Evolutionary conservation across 2,797 vertebrate genomes (phyloP), one percentile per base, ranked within the genome.

Genomic region (Microtus obscurus): DNA sequence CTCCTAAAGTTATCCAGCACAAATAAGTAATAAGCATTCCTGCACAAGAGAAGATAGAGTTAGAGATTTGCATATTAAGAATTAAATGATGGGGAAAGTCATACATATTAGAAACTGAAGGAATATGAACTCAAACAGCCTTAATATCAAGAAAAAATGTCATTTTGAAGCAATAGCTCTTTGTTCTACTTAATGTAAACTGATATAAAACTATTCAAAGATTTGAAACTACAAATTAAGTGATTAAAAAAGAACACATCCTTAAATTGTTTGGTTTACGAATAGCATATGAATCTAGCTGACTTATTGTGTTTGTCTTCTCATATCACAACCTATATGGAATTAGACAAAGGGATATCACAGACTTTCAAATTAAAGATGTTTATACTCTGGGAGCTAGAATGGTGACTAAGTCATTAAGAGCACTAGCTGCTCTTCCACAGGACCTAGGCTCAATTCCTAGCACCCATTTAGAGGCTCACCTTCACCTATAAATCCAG

Each of bases 361-460:
- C 40, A 23, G 85, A 34, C n/a, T 79, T 90, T 89, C 43, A 87
- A 86, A 87, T 85, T 94, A 91, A 93, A 96, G 82, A 73, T 29
- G 0, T 3, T 85, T 92, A 13, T 63, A 5, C 4, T 91, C 45
- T 87, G 82, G 31, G 6, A 1, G 7, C 63, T 48, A 21, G 19
- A 67, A 85, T 48, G 43, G 43, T 67, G 82, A 6, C 43, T 85
- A 43, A 51, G 61, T 34, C 1, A 1, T 67, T 67, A 85, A 67
- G 63, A 85, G 43, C 63, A 45, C 40, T 45, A 45, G 10, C 16
- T 67, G 19, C 7, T 67, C 61, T 85, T 85, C 29, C 63, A 85
- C 43, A 25, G 31, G 21, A 9, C 6, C 43, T 67, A 63, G 45
- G 43, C 67, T 85, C 43, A 85, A n/a, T 85, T 85, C 63, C 11